Conservation (phyloP, 2,888 invertebrate species). For the Arge pagana region DNA sequence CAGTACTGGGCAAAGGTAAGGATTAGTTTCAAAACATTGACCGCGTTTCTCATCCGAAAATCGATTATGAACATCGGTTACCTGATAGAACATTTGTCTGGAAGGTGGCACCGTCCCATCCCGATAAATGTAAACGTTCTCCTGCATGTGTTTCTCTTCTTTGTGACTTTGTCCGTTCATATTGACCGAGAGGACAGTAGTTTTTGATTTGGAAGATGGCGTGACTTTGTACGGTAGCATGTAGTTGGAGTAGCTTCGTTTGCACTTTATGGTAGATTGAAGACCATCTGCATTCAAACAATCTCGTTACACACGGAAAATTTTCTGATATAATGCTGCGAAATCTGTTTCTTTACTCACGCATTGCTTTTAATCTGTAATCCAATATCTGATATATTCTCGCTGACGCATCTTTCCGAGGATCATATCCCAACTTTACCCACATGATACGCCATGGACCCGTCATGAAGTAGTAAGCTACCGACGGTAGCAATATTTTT, state of each 20-base stretch:
- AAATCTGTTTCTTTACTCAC: constrained; percentile 52
- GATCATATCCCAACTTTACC: constrained; percentile 91
- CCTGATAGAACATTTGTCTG: constrained; percentile 89
- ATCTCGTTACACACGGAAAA: too few relatives aligned
- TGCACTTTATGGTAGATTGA: constrained; percentile 60
- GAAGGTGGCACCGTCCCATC: constrained; percentile 79
- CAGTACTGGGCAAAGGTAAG: constrained; percentile 65
- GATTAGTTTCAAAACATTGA: constrained; percentile 1
- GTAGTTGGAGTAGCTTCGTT: constrained; percentile 59
- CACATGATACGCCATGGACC: constrained; percentile 95
- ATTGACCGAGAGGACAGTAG: constrained; percentile 46
- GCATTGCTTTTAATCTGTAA: constrained; percentile 71
- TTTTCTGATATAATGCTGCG: neutral
- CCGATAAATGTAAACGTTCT: constrained; percentile 65
- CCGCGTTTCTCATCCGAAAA: neutral
- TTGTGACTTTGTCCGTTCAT: constrained; percentile 42
- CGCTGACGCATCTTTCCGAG: constrained; percentile 76
- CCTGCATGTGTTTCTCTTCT: constrained; percentile 53
- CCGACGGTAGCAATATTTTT: constrained; percentile 78
- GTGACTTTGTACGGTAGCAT: constrained; percentile 58
- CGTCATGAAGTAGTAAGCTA: constrained; percentile 83
- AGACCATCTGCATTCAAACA: constrained; percentile 61
- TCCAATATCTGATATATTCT: constrained; percentile 89
- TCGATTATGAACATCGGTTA: constrained; percentile 48
- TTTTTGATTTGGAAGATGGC: constrained; percentile 56